Evolutionary conservation across 2,888 invertebrate species (phyloP), one percentile per base, ranked within the genome.

Genomic region (Drosophila lutescens): DNA sequence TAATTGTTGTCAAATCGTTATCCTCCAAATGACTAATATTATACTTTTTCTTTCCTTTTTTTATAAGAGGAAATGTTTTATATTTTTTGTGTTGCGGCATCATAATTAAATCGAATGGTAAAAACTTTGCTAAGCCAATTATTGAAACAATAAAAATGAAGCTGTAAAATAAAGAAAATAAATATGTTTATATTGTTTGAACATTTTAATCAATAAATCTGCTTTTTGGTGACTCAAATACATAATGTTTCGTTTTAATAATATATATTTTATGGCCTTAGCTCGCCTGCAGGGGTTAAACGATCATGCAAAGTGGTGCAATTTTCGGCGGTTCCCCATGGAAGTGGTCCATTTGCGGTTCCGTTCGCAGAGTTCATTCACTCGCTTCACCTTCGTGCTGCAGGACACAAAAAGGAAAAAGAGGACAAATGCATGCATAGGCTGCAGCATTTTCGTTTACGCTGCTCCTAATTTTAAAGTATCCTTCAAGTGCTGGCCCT

Each of bases 391-490:
- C 62, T 63, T 63, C 62, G 62, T 63, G 62, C 26, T 49, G 62
- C 34, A 49, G 62, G 63, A 49, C 63, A 63, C 49, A 63, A 49
- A 62, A 49, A 38, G 41, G 47, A 30, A 23, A 63, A 60, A 60
- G 54, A 34, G 63, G 54, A 55, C 71, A 60, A 70, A 69, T 69
- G 69, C 70, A 70, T 63, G 65, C 65, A 50, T 70, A 70, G 78
- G 79, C 72, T 70, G 70, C 79, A 80, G 78, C 66, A 76, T 82
- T 66, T 86, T 86, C 74, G 76, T 79, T 74, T 82, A 50, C 74
- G 69, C 40, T 68, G 79, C 51, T 67, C 53, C 79, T 76, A 88
- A 83, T 82, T 86, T 88, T 67, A 86, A 83, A 88, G 83, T 86
- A 75, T 80, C 74, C 54, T 71, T 71, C 77, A 83, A 86, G 77